Conservation (phyloP, 2,113 vertebrate species). For the Nicator chloris region DNA sequence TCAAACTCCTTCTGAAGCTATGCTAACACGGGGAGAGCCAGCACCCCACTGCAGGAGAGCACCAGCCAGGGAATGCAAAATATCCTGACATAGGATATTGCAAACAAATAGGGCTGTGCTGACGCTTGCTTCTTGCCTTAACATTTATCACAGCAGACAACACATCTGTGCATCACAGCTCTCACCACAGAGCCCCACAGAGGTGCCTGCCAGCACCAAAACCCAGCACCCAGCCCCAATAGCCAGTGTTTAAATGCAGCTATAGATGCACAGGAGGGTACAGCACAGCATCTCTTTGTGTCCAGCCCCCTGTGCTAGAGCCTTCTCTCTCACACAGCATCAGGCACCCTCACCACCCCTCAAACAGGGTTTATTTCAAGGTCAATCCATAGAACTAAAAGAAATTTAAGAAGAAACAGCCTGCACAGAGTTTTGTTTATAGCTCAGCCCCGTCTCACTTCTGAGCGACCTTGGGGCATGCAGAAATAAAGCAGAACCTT, state of each 20-base stretch:
- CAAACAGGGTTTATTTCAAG: slow-evolving; percentile 1
- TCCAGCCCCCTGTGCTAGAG: background rate
- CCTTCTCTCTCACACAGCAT: background rate
- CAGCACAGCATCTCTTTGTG: rapidly evolving
- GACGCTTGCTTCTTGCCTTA: background rate
- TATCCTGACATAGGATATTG: background rate
- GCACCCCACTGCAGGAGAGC: background rate
- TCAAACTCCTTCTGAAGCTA: background rate
- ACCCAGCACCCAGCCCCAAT: rapidly evolving
- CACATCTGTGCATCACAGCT: background rate
- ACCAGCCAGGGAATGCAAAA: background rate
- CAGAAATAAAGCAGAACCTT: slow-evolving; percentile 17
- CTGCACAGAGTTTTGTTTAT: slow-evolving; percentile 36
- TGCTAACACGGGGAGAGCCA: background rate
- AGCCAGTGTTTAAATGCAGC: background rate
- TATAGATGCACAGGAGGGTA: background rate
- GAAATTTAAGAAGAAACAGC: background rate
- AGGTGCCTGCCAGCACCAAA: background rate
- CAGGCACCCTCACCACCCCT: background rate
- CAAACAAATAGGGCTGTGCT: background rate
- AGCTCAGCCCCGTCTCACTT: background rate
- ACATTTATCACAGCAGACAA: background rate
- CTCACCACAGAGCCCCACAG: background rate
- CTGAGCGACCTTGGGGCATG: background rate
- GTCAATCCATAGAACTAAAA: background rate